phyloP scores from a whole-genome alignment of 2,888 invertebrate species.

The Nephrotoma appendiculata region DNA sequence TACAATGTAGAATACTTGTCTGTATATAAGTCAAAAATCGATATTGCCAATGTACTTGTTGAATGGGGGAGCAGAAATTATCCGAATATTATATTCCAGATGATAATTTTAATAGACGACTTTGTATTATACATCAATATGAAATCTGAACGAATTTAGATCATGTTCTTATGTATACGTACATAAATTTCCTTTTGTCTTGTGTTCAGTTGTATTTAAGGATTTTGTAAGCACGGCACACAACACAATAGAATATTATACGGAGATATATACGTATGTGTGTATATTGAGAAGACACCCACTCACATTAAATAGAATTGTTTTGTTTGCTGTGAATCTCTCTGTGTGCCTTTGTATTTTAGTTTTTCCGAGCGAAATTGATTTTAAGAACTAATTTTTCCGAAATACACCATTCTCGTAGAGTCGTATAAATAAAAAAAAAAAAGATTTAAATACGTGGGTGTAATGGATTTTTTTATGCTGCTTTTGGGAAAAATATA shows the following conservation, averaged over 20 bases:
- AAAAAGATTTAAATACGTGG: background rate
- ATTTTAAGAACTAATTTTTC: background rate
- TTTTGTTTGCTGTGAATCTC: background rate
- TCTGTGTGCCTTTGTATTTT: background rate
- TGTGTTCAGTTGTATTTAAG: background rate
- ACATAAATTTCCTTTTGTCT: background rate
- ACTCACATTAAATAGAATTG: background rate
- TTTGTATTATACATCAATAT: background rate
- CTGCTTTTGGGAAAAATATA: background rate
- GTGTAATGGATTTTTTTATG: background rate
- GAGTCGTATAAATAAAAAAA: background rate
- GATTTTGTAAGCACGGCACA: background rate
- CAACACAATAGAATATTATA: background rate
- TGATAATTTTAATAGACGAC: background rate
- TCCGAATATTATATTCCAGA: background rate
- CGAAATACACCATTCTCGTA: background rate
- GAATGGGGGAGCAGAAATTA: background rate
- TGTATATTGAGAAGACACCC: background rate
- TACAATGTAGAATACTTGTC: too few species aligned
- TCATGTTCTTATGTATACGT: background rate
- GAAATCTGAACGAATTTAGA: background rate
- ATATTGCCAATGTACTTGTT: background rate
- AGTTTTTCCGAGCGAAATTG: background rate
- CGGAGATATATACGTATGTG: background rate
- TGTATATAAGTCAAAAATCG: background rate